Conservation (phyloP, 1,140 invertebrate genomes). For the Cydia pomonella region DNA sequence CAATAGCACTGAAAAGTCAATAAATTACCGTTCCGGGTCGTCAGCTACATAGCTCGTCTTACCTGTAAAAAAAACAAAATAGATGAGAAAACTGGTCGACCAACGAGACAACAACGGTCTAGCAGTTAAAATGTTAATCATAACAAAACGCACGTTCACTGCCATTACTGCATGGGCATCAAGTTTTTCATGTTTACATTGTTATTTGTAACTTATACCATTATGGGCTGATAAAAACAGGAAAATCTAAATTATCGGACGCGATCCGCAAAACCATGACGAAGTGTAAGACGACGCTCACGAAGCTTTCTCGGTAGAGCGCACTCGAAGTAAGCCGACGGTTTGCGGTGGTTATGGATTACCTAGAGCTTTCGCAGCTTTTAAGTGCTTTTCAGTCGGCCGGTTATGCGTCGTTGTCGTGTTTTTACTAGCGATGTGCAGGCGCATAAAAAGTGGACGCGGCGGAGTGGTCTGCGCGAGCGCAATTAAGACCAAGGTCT, state of each 20-base stretch:
- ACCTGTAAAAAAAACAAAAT: conserved; percentile 56
- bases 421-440: conserved; percentile 78
- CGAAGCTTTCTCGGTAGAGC: conserved; percentile 64
- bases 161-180: not conserved
- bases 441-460: conserved; percentile 77
- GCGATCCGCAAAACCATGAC: conserved; percentile 55
- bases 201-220: conserved; percentile 31
- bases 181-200: conserved; percentile 25
- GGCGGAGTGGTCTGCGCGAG: conserved; percentile 75
- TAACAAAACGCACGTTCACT: conserved; percentile 17
- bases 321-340: conserved; percentile 56
- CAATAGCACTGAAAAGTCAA: conserved; percentile 1
- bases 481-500: conserved; percentile 80
- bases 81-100: conserved; percentile 10
- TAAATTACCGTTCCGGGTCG: conserved; percentile 20
- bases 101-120: not conserved
- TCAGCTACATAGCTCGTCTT: conserved; percentile 37
- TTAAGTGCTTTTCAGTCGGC: conserved; percentile 64
- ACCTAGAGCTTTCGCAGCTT: conserved; percentile 54
- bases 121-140: conserved; percentile 18
- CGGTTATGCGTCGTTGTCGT: conserved; percentile 66
- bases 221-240: conserved; percentile 43
- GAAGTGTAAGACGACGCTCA: conserved; percentile 41
- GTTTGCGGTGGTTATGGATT: conserved; percentile 48
- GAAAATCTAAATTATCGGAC: conserved; percentile 51